A percentile compares a stretch with the other conserved stretches of the same genome.
Evolutionary conservation across 1,140 invertebrate species (phyloP).

Genomic region (Wiebesia pumilae): DNA sequence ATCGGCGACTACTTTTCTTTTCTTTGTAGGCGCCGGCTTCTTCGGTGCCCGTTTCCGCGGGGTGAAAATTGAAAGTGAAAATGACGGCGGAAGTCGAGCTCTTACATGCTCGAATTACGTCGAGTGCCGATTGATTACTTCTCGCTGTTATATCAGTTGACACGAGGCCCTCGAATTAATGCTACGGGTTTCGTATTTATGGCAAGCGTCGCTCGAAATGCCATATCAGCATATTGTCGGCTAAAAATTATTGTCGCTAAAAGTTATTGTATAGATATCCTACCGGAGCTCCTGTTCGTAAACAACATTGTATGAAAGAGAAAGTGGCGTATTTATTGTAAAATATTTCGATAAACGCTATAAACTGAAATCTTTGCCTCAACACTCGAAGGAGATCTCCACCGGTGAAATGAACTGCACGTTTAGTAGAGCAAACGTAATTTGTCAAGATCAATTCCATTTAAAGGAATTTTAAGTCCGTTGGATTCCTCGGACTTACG

Average conservation of each 20-base stretch:
- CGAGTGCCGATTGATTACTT: constrained; percentile 54
- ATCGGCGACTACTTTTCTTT: constrained; percentile 38
- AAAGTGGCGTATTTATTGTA: background rate
- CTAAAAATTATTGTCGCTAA: background rate
- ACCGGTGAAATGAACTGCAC: too few species aligned
- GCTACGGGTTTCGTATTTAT: background rate
- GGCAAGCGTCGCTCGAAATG: background rate
- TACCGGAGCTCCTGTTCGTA: background rate
- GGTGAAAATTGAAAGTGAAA: constrained; percentile 63
- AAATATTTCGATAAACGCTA: background rate
- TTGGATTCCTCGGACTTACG: background rate
- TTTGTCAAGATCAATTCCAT: too few species aligned
- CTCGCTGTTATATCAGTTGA: constrained; percentile 28
- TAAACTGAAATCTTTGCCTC: background rate
- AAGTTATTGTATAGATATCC: too few species aligned
- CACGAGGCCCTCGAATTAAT: background rate
- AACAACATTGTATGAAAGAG: background rate
- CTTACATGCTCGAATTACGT: constrained; percentile 58
- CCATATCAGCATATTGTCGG: background rate
- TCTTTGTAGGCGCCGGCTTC: background rate
- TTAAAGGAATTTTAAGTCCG: too few species aligned
- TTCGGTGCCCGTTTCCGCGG: constrained; percentile 25
- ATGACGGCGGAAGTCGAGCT: constrained; percentile 54
- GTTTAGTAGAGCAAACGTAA: background rate
- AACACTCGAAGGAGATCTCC: too few species aligned